Evolutionary conservation across 2,797 vertebrate species (phyloP).

Genomic region (Hydrophis major): DNA sequence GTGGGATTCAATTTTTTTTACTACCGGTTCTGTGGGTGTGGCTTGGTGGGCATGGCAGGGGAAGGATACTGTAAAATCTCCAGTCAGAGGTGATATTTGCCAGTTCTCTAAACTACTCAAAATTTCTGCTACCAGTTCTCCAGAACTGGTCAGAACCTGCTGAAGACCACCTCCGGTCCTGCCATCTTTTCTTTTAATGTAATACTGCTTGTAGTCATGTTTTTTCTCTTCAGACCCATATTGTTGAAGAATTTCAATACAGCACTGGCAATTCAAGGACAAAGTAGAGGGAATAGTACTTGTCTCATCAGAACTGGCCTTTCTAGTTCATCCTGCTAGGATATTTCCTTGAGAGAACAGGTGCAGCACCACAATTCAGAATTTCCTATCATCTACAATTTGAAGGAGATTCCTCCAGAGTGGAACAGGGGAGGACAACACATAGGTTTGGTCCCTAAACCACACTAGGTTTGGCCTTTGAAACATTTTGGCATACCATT

Average conservation of each 20-base stretch:
- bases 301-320: not conserved
- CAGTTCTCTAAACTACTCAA: no score
- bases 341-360: not conserved
- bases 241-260: not conserved
- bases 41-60: no score
- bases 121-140: no score
- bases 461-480: not conserved
- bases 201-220: not conserved
- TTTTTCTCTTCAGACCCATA: not conserved
- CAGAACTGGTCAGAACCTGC: no score
- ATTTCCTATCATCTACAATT: not conserved
- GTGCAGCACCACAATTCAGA: not conserved
- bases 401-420: not conserved
- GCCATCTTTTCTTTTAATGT: not conserved
- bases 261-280: not conserved
- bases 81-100: no score
- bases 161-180: no score
- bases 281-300: not conserved
- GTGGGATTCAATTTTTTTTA: no score
- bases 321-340: not conserved
- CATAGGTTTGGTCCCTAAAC: not conserved
- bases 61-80: no score
- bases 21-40: no score
- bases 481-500: not conserved
- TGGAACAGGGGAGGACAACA: not conserved